Base-by-base conservation (phyloP, 53 echinoderm and acorn worm genomes). In the Holothuria scabra region DNA sequence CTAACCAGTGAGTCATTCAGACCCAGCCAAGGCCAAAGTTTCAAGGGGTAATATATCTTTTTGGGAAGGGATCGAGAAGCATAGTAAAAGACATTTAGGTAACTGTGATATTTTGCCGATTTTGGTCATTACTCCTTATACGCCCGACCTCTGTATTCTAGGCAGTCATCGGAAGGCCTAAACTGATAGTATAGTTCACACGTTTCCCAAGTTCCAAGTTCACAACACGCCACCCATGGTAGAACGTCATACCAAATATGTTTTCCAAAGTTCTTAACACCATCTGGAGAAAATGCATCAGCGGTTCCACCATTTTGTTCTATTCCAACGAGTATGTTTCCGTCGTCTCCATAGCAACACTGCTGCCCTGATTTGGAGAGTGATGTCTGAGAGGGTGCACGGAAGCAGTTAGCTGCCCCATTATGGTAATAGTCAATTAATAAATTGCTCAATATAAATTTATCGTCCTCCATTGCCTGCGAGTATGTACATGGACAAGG, bases 81-180 rank as follows among this genome's bases (percentile, higher is more conserved):
- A n/a, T n/a, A n/a, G n/a, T n/a, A n/a, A n/a, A n/a, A n/a, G n/a
- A n/a, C n/a, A n/a, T 52, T 52, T 8, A 18, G 16, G 52, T 16
- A 14, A 52, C 52, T 52, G 52, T 16, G 4, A 14, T 52, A 18
- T 52, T 52, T 1, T 48, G 11, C 1, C 9, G n/a, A 1, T 48
- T 48, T 48, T 48, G 48, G 12, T 1, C 48, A 12, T 48, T 48
- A 10, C 7, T 48, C 12, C 6, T 8, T 52, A 2, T 52, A 52
- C 52, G 18, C 14, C 16, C 16, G 52, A 52, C 18, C 52, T 52
- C 16, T 52, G 52, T 52, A 52, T 52, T 74, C 74, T 23, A 86
- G 82, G 49, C 90, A 90, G 38, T 90, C 90, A 81, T 90, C 90
- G 12, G 90, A 90, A 7, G 86, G 90, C 41, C 90, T 64, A 56